Base-by-base conservation (phyloP, 2,888 invertebrate genomes). In the Cheilosia scutellata region DNA sequence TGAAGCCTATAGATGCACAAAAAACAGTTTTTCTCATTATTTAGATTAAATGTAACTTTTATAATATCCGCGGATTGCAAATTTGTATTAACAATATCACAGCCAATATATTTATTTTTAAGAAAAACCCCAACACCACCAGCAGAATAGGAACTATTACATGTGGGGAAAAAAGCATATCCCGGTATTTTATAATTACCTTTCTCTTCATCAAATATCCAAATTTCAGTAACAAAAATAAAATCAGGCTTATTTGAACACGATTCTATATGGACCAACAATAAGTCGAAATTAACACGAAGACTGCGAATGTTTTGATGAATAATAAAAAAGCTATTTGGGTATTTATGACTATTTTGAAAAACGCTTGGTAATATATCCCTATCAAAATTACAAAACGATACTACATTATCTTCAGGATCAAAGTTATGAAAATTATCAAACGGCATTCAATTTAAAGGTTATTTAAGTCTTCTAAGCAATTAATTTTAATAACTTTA, bases 161-260 rank as follows among this genome's bases (percentile, higher is more conserved):
- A 44, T n/a, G 44, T 44, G 4, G n/a, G 33, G 44, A 49, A 49
- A 49, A 49, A 49, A 49, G 1, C 25, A 49, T 49, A 25, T 7
- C 49, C 49, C 25, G 49, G 49, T 49, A 49, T 49, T 49, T 16
- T 7, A 49, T 49, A 49, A 49, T 49, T 49, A 49, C 49, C 49
- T 49, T 49, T 49, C 49, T 49, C 49, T 2, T 25, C 25, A 9
- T 25, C 49, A 49, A 49, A 49, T 25, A 44, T 44, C 44, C 44
- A 44, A 44, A 44, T 44, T 44, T 44, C n/a, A 5, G 44, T 5
- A 44, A 44, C 31, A 44, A 44, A 44, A 5, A 44, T 44, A n/a
- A 44, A 44, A 44, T 44, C 13, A n/a, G n/a, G n/a, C 16, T 44
- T 44, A 44, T 16, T n/a, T 44, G n/a, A 44, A 44, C 44, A 44